Evolutionary conservation across 2,888 invertebrate species (phyloP).

Genomic region (Ophion ellenae): DNA sequence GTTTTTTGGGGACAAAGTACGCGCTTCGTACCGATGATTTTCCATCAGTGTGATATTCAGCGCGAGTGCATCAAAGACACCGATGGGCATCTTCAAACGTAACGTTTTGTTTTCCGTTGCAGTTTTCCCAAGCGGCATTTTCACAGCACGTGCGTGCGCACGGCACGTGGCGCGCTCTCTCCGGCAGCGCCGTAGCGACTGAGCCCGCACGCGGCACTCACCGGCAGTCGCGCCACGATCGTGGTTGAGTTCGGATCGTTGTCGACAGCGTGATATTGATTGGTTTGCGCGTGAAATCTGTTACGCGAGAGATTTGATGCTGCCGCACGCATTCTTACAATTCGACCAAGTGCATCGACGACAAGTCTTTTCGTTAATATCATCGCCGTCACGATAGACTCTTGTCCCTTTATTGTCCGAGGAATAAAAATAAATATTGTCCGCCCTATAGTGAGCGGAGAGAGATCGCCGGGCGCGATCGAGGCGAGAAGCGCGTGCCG

Average conservation of each 20-base stretch:
- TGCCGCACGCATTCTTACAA: no score
- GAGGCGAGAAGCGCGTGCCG: conserved; percentile 16
- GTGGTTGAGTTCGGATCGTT: conserved; percentile 3
- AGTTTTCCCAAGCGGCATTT: background rate
- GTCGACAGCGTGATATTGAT: background rate
- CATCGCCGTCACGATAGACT: background rate
- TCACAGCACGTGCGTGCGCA: background rate
- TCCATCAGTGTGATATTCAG: background rate
- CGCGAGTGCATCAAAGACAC: background rate
- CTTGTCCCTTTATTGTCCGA: background rate
- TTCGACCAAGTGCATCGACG: no score
- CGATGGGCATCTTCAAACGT: background rate
- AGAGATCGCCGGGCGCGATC: no score
- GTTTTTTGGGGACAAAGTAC: background rate
- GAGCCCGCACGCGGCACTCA: background rate
- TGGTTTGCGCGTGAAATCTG: no score
- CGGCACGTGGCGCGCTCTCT: background rate
- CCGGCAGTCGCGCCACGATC: conserved; percentile 13
- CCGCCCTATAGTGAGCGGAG: background rate
- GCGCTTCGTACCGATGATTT: background rate
- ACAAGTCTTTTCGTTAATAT: no score
- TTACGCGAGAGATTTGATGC: no score
- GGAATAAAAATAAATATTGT: background rate
- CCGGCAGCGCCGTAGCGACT: conserved; percentile 12
- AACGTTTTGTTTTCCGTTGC: no score